Percentiles rank a stretch among this genome's conserved stretches.
Conservation (phyloP, 2,797 vertebrate species). For the Cyclopterus lumpus region DNA sequence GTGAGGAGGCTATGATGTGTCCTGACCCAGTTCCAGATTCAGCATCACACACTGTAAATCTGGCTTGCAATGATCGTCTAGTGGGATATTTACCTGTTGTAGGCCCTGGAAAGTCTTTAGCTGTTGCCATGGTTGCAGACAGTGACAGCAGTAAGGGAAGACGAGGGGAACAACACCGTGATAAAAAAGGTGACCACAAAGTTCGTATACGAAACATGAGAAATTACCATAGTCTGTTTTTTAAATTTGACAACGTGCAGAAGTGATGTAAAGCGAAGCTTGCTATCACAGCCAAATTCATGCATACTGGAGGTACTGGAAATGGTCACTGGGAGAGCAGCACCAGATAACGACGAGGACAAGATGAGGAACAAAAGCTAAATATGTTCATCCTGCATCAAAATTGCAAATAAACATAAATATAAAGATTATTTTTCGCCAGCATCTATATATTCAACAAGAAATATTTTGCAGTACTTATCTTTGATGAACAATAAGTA, state of each 20-base stretch:
- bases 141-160: constrained; percentile 81
- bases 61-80: constrained; percentile 76
- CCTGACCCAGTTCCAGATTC: constrained; percentile 71
- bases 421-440: background rate
- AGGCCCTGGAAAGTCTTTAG: constrained; percentile 86
- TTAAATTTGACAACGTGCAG: constrained; percentile 40
- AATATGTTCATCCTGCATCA: background rate
- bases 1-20: constrained; percentile 73
- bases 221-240: constrained; percentile 51
- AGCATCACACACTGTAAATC: constrained; percentile 71
- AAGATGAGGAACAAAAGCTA: constrained; percentile 14
- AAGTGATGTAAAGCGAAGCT: constrained; percentile 40
- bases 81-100: constrained; percentile 86
- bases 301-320: constrained; percentile 28
- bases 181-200: constrained; percentile 77
- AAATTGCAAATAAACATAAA: background rate
- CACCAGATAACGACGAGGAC: constrained; percentile 23
- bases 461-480: background rate
- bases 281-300: constrained; percentile 44
- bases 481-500: background rate
- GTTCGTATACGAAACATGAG: constrained; percentile 64
- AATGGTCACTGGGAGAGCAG: constrained; percentile 32
- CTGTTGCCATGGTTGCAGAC: constrained; percentile 88
- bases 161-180: constrained; percentile 81
- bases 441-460: background rate